These are phyloP conservation scores for Bombus balteatus DNA, from an alignment of 1,140 invertebrate species.

Conservation along the genomic window DNA sequence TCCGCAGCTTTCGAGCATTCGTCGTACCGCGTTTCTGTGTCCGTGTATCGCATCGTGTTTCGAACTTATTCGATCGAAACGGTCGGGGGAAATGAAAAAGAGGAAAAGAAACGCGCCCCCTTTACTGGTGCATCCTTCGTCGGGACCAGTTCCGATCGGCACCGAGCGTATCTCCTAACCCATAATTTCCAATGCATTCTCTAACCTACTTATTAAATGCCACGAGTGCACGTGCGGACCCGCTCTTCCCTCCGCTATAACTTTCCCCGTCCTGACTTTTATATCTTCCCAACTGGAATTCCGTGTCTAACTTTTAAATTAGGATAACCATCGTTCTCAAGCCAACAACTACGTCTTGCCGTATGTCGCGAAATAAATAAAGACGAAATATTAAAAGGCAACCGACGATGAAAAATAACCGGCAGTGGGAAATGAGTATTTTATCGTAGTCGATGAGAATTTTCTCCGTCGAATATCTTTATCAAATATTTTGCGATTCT, in stretches of 20 bases:
- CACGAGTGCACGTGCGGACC: neutral
- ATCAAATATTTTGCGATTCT: too few species aligned
- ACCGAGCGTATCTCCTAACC: constrained; percentile 13
- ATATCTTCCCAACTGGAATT: constrained; percentile 5
- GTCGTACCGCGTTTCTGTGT: neutral
- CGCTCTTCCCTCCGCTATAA: neutral
- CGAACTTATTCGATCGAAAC: neutral
- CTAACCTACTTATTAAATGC: constrained; percentile 44
- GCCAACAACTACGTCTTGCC: too few species aligned
- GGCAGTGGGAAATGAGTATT: neutral
- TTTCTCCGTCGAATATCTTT: too few species aligned
- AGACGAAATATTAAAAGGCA: neutral
- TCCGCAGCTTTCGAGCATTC: neutral
- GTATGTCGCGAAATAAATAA: too few species aligned
- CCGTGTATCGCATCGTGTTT: neutral
- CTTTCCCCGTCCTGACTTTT: constrained; percentile 28
- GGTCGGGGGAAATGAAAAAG: neutral
- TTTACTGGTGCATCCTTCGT: neutral
- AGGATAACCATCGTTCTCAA: neutral
- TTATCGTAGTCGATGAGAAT: neutral
- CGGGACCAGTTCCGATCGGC: constrained; percentile 12
- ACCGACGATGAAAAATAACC: neutral
- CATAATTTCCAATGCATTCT: constrained; percentile 27
- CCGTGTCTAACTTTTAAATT: constrained; percentile 29
- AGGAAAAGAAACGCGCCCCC: neutral